A percentile compares a stretch with the other conserved stretches of the same genome.
These are phyloP conservation scores for Gortyna flavago DNA, from an alignment of 2,888 invertebrate genomes.

Conservation along the genomic window DNA sequence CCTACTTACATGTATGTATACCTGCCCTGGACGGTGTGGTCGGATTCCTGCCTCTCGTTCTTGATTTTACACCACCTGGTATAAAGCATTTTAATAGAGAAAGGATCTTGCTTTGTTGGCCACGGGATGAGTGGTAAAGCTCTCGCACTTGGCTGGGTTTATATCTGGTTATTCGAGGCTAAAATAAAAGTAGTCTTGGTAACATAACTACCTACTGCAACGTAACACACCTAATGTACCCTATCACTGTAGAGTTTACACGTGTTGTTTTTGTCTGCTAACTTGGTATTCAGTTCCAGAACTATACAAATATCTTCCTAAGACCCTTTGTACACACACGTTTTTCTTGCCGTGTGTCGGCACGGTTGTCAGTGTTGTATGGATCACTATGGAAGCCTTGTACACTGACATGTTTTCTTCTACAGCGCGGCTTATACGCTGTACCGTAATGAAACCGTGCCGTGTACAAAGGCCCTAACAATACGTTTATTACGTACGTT, in stretches of 20 bases:
- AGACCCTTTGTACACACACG: no score
- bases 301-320: neutral
- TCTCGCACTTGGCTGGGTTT: constrained; percentile 22
- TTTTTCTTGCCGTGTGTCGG: no score
- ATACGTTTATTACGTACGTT: constrained; percentile 3
- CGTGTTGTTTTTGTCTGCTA: neutral
- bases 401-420: neutral
- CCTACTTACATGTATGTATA: constrained; percentile 5
- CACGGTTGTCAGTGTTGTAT: no score
- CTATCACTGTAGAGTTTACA: neutral
- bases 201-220: neutral
- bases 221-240: neutral
- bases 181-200: constrained; percentile 24
- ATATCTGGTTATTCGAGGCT: constrained; percentile 10
- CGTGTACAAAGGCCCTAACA: neutral
- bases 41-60: constrained; percentile 15
- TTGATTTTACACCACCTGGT: constrained; percentile 40
- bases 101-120: constrained; percentile 42
- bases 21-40: neutral
- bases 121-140: constrained; percentile 17
- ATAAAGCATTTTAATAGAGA: constrained; percentile 47
- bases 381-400: neutral
- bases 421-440: neutral
- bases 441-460: neutral
- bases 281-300: neutral